phyloP scores from a whole-genome alignment of 2,797 vertebrate species.

The Tapera naevia region DNA sequence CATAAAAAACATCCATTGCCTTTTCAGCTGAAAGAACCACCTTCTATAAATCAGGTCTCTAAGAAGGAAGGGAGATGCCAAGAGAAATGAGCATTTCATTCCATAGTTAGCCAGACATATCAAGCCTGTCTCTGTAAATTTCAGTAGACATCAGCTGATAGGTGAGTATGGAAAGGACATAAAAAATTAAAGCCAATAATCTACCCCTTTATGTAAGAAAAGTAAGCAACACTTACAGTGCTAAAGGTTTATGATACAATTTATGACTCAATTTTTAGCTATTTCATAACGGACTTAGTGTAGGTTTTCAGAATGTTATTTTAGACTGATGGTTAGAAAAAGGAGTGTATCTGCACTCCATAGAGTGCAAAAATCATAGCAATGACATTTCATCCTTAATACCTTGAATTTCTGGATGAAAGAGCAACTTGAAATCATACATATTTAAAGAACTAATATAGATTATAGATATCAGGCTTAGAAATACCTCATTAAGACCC shows the following conservation, averaged over 20 bases:
- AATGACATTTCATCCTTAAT: background rate
- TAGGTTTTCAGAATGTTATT: background rate
- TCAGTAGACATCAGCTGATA: background rate
- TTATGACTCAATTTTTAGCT: background rate
- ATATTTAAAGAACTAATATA: background rate
- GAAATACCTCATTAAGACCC: background rate
- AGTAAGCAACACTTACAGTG: background rate
- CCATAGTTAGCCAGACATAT: background rate
- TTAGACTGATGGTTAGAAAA: background rate
- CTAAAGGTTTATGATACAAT: background rate
- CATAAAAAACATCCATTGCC: background rate
- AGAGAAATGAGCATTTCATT: background rate
- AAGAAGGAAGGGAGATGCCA: background rate
- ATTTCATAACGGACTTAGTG: background rate
- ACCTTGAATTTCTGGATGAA: background rate
- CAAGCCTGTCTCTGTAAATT: background rate
- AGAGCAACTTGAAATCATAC: background rate
- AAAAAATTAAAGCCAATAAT: background rate
- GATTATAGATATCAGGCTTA: background rate
- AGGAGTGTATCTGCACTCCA: background rate
- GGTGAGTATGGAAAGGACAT: background rate
- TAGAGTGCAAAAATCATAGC: background rate
- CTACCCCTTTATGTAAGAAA: background rate
- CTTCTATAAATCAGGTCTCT: background rate
- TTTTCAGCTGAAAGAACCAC: constrained; percentile 15